These are phyloP conservation scores for Anoplopoma fimbria DNA, from an alignment of 2,113 vertebrate species.

Conservation along the genomic window DNA sequence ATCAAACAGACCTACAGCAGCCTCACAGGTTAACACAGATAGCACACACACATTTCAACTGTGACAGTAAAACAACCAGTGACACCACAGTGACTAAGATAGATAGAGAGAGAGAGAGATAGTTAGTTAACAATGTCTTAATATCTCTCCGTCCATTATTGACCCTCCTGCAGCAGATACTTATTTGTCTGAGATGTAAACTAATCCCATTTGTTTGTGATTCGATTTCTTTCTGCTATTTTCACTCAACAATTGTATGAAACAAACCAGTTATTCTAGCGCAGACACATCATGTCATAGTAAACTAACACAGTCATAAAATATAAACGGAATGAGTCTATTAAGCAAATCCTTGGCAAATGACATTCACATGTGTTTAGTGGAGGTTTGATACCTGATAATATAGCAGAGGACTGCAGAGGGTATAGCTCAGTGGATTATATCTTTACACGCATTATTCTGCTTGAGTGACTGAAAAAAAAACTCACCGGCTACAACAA, in stretches of 20 bases:
- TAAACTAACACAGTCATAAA: conserved; percentile 37
- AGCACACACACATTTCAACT: conserved; percentile 73
- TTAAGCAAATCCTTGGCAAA: conserved; percentile 47
- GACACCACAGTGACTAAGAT: not conserved
- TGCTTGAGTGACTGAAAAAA: conserved; percentile 72
- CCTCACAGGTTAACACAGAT: conserved; percentile 85
- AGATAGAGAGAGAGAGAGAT: conserved; percentile 44
- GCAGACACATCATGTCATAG: conserved; percentile 22
- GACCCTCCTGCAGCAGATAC: not conserved
- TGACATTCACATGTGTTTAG: conserved; percentile 51
- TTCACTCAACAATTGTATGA: conserved; percentile 19
- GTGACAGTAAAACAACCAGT: conserved; percentile 37
- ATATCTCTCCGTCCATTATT: not conserved
- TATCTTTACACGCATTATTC: conserved; percentile 79
- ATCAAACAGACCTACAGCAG: conserved; percentile 83
- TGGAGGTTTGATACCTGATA: conserved; percentile 66
- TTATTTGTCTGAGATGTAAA: conserved; percentile 23
- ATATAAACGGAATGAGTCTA: conserved; percentile 51
- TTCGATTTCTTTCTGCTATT: not conserved
- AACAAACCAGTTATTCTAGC: not conserved
- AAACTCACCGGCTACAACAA: conserved; percentile 63
- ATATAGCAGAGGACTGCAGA: conserved; percentile 58
- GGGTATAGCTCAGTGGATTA: conserved; percentile 73
- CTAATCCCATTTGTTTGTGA: conserved; percentile 20
- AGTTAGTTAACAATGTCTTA: not conserved